Percentiles rank a stretch among this genome's conserved stretches.
phyloP scores from a whole-genome alignment of 2,797 vertebrate species.

The Argya squamiceps region DNA sequence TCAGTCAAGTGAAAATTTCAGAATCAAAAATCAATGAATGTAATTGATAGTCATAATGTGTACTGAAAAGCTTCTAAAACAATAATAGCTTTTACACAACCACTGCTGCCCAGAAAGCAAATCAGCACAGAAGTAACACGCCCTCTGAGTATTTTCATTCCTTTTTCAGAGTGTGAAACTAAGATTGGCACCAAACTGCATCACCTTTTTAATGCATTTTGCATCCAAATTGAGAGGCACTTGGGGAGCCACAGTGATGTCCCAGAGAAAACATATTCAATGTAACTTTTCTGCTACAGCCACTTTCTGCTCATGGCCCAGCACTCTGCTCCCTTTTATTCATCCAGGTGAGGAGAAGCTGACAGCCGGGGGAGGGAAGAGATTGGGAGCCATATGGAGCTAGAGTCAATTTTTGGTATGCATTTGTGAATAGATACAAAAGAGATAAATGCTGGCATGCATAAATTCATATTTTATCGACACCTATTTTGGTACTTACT shows the following conservation, averaged over 20 bases:
- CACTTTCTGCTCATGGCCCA: background rate
- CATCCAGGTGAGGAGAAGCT: slow-evolving; percentile 25
- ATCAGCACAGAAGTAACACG: background rate
- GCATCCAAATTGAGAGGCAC: background rate
- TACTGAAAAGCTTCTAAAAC: background rate
- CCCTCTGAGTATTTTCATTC: background rate
- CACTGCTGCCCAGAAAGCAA: background rate
- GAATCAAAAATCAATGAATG: background rate
- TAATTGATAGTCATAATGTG: background rate
- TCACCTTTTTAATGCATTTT: background rate
- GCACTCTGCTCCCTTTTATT: background rate
- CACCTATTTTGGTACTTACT: slow-evolving; percentile 30
- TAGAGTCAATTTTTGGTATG: background rate
- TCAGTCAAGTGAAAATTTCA: background rate
- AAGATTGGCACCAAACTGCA: background rate
- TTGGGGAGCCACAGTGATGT: background rate
- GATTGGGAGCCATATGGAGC: slow-evolving; percentile 13
- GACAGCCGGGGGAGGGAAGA: background rate
- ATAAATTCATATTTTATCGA: slow-evolving; percentile 34
- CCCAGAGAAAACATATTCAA: background rate
- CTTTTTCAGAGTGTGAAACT: background rate
- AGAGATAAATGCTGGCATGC: slow-evolving; percentile 10
- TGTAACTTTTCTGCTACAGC: background rate
- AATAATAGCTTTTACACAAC: background rate
- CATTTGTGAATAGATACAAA: slow-evolving; percentile 48